A percentile compares a stretch with the other conserved stretches of the same genome.
Conservation (phyloP, 2,113 vertebrate species). For the Machaerirhynchus nigripectus region DNA sequence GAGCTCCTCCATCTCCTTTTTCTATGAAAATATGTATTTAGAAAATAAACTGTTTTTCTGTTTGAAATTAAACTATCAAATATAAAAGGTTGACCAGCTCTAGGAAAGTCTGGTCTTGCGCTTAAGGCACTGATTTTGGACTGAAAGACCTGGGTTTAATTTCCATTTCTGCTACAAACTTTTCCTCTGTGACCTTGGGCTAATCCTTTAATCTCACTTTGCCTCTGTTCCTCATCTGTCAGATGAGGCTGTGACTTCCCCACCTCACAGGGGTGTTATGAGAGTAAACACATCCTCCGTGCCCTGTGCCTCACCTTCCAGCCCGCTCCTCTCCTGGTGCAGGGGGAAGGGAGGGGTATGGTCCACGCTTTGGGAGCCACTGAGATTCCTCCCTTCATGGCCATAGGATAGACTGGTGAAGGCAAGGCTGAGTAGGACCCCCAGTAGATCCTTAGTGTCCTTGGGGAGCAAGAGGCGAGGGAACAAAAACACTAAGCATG, state of each 20-base stretch:
- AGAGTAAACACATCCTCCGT: slow-evolving; percentile 54
- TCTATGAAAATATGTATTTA: slow-evolving; percentile 53
- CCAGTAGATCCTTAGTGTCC: not conserved
- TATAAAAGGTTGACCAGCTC: slow-evolving; percentile 42
- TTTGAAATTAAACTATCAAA: slow-evolving; percentile 59
- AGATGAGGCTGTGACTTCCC: slow-evolving; percentile 57
- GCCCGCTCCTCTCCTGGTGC: not conserved
- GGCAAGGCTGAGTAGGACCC: not conserved
- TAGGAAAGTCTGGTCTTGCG: slow-evolving; percentile 15
- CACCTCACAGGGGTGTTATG: slow-evolving; percentile 55
- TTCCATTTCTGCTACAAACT: slow-evolving; percentile 60
- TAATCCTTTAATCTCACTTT: slow-evolving; percentile 63
- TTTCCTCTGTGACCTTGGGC: slow-evolving; percentile 60
- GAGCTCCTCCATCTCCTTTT: slow-evolving; percentile 40
- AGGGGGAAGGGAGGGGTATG: not conserved
- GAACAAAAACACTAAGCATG: not conserved
- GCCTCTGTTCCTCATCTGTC: slow-evolving; percentile 67
- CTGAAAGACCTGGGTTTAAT: slow-evolving; percentile 33
- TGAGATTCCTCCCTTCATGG: rapidly evolving
- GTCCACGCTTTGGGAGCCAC: not conserved
- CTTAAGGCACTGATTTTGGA: slow-evolving; percentile 46
- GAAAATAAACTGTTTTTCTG: slow-evolving; percentile 56
- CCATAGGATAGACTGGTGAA: not conserved
- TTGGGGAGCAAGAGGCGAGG: rapidly evolving
- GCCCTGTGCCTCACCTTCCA: slow-evolving; percentile 38